These are phyloP conservation scores for Drosophila rubida DNA, from an alignment of 2,888 invertebrate species.

Conservation along the genomic window DNA sequence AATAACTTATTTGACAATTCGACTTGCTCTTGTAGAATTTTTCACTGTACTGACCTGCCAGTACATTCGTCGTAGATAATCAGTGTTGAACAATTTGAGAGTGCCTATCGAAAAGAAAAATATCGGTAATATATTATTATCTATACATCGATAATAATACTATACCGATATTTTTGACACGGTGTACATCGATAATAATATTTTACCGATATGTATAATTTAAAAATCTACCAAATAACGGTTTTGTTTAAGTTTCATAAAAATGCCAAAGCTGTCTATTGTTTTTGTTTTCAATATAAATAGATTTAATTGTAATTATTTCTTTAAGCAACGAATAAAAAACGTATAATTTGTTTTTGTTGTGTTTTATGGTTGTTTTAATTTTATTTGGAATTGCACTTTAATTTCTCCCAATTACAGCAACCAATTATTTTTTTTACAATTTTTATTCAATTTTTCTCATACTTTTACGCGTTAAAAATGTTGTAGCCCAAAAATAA, in stretches of 20 bases:
- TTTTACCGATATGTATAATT: no score
- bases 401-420: constrained; percentile 67
- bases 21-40: neutral
- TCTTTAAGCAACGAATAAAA: neutral
- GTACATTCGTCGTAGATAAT: neutral
- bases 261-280: no score
- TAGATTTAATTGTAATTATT: no score
- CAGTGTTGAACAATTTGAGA: neutral
- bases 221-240: no score
- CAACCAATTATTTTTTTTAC: constrained; percentile 70
- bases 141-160: no score
- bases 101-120: neutral
- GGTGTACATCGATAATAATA: no score
- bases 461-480: constrained; percentile 60
- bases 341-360: constrained; percentile 16
- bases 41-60: neutral
- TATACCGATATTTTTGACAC: neutral
- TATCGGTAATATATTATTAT: neutral
- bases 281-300: no score
- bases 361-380: constrained; percentile 62
- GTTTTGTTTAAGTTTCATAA: no score
- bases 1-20: neutral
- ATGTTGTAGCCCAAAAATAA: constrained; percentile 67
- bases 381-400: constrained; percentile 79
- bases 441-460: constrained; percentile 64